Evolutionary conservation across 2,888 invertebrate genomes (phyloP).

Genomic region (Kryphioiulus occultus): DNA sequence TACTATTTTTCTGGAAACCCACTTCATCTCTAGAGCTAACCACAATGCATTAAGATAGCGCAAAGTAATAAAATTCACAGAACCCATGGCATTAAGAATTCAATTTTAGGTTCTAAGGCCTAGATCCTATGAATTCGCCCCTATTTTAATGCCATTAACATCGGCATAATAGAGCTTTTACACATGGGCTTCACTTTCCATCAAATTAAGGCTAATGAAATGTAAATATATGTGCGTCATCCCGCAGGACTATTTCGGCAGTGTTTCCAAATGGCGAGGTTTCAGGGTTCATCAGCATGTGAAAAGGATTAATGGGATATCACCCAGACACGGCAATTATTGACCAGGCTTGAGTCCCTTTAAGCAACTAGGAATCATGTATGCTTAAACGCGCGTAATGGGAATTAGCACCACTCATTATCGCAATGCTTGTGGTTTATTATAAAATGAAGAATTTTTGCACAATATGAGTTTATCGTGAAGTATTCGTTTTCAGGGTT

Average conservation of each 20-base stretch:
- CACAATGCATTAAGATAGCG: background rate
- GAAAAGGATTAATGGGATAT: background rate
- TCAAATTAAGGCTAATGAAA: slow-evolving; percentile 29
- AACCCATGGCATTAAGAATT: background rate
- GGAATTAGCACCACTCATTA: background rate
- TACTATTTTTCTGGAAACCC: background rate
- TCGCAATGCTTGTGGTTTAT: background rate
- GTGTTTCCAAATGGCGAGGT: background rate
- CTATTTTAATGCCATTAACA: background rate
- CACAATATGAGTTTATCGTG: background rate
- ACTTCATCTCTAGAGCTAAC: background rate
- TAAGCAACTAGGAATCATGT: background rate
- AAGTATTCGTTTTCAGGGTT: too few relatives aligned
- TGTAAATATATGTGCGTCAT: background rate
- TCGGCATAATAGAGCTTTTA: background rate
- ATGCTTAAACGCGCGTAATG: background rate
- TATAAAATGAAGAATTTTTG: too few relatives aligned
- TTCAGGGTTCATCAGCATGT: slow-evolving; percentile 10
- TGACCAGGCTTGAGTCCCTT: background rate
- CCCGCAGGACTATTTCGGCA: background rate
- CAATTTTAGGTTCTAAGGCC: background rate
- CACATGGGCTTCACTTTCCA: background rate
- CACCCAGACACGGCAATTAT: background rate
- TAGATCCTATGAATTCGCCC: background rate
- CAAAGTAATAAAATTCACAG: background rate